Evolutionary conservation across 2,797 vertebrate genomes (phyloP).

Genomic region (Hoplostethus mediterraneus): DNA sequence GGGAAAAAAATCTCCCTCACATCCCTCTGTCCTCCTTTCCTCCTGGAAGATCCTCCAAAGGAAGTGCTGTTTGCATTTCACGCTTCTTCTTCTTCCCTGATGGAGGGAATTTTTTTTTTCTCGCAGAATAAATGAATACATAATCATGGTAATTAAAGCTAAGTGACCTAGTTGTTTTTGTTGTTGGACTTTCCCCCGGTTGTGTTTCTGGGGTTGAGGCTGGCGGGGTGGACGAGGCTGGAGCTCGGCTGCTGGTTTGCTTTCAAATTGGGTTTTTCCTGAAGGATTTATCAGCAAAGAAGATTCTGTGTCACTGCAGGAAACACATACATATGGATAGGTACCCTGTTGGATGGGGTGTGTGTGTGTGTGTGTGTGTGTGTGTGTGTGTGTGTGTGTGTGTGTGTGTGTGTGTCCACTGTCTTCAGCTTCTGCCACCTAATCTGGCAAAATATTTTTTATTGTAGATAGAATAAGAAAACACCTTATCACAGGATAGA

Average conservation of each 20-base stretch:
- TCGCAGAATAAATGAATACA: slow-evolving; percentile 87
- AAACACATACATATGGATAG: slow-evolving; percentile 53
- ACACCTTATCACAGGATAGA: too few species aligned
- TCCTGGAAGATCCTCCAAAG: slow-evolving; percentile 74
- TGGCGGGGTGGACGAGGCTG: slow-evolving; percentile 27
- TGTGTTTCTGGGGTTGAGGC: slow-evolving; percentile 46
- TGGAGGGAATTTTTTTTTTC: slow-evolving; percentile 63
- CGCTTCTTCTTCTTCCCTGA: slow-evolving; percentile 72
- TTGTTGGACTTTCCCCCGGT: slow-evolving; percentile 54
- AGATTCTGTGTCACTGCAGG: slow-evolving; percentile 51
- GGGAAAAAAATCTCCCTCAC: too few species aligned
- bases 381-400: slow-evolving; percentile 10
- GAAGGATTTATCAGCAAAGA: slow-evolving; percentile 51
- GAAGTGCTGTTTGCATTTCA: slow-evolving; percentile 82
- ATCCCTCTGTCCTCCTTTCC: slow-evolving; percentile 64
- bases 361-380: not conserved
- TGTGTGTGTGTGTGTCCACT: slow-evolving; percentile 19
- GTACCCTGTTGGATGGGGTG: slow-evolving; percentile 31
- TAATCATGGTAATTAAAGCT: slow-evolving; percentile 84
- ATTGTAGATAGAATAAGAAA: slow-evolving; percentile 43
- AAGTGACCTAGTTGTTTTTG: slow-evolving; percentile 81
- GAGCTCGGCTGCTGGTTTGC: slow-evolving; percentile 27
- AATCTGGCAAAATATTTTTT: slow-evolving; percentile 45
- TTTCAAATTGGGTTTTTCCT: slow-evolving; percentile 24
- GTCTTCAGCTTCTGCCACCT: slow-evolving; percentile 28